Conservation (phyloP, 2,797 vertebrate species). For the Rhadinocentrus ornatus region DNA sequence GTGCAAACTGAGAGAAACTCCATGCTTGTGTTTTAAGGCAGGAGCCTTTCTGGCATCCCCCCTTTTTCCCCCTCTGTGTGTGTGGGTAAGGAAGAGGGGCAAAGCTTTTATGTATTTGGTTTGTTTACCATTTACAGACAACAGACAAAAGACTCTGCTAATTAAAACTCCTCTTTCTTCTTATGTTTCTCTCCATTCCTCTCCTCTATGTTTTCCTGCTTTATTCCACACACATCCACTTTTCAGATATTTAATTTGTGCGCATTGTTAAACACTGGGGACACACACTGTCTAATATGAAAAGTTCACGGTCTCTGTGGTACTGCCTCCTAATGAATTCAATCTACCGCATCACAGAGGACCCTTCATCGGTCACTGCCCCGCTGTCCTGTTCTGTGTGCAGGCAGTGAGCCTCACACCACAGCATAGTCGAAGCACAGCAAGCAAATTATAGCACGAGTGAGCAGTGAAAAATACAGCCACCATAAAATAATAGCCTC, state of each 20-base stretch:
- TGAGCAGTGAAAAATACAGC: conserved; percentile 57
- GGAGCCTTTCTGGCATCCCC: conserved; percentile 36
- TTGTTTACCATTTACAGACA: conserved; percentile 70
- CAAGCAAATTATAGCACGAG: conserved; percentile 61
- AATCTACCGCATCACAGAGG: conserved; percentile 8
- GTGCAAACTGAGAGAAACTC: conserved; percentile 44
- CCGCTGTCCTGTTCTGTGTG: conserved; percentile 35
- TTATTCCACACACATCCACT: conserved; percentile 44
- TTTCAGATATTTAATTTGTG: conserved; percentile 58
- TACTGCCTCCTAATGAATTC: conserved; percentile 25
- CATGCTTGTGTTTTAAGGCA: conserved; percentile 36
- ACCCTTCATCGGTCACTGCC: conserved; percentile 22
- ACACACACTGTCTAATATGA: conserved; percentile 26
- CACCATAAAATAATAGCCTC: conserved; percentile 57
- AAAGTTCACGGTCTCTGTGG: conserved; percentile 50
- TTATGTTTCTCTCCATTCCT: conserved; percentile 56
- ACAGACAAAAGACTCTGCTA: conserved; percentile 54
- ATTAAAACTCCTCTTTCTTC: conserved; percentile 71
- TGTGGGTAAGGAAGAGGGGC: conserved; percentile 31
- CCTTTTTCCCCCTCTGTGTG: conserved; percentile 13
- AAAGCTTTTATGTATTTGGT: conserved; percentile 59
- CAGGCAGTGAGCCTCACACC: conserved; percentile 50
- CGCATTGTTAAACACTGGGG: conserved; percentile 23
- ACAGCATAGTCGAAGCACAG: conserved; percentile 33
- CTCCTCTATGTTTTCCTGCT: conserved; percentile 24